These are phyloP conservation scores for Lapara coniferarum DNA, from an alignment of 2,888 invertebrate species.

Conservation along the genomic window DNA sequence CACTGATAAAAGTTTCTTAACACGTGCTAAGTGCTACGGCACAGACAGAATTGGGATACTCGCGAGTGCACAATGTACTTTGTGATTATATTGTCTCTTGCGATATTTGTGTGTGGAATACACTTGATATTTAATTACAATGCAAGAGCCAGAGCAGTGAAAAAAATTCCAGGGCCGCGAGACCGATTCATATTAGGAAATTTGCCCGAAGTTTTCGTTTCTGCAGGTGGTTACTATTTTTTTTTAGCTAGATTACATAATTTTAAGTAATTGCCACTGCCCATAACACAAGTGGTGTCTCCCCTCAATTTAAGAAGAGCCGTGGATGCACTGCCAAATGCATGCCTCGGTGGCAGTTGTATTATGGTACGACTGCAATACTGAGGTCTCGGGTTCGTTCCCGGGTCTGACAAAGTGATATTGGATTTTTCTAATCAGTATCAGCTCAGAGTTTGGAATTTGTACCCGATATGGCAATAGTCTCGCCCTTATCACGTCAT, in stretches of 20 bases:
- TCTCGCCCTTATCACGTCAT: too few species aligned
- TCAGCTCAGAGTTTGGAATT: too few species aligned
- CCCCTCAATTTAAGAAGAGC: too few species aligned
- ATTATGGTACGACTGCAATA: too few species aligned
- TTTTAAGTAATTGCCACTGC: too few species aligned
- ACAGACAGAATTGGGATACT: not conserved
- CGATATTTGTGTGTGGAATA: slow-evolving; percentile 43
- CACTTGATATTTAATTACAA: slow-evolving; percentile 53
- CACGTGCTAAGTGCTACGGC: not conserved
- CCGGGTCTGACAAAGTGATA: too few species aligned
- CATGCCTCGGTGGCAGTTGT: too few species aligned
- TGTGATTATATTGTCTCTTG: slow-evolving; percentile 37
- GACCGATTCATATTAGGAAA: slow-evolving; percentile 53
- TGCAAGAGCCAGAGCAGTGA: slow-evolving; percentile 47
- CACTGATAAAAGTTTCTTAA: not conserved
- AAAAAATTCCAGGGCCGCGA: slow-evolving; percentile 55
- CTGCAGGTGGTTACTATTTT: slow-evolving; percentile 45
- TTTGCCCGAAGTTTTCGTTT: slow-evolving; percentile 42
- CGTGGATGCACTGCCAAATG: too few species aligned
- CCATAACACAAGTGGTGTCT: too few species aligned
- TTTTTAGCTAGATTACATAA: not conserved
- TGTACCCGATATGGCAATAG: too few species aligned
- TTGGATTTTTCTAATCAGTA: too few species aligned
- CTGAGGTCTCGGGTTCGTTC: too few species aligned
- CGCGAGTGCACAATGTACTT: slow-evolving; percentile 39